phyloP scores from a whole-genome alignment of 2,888 invertebrate genomes.

The Dusona sp. region DNA sequence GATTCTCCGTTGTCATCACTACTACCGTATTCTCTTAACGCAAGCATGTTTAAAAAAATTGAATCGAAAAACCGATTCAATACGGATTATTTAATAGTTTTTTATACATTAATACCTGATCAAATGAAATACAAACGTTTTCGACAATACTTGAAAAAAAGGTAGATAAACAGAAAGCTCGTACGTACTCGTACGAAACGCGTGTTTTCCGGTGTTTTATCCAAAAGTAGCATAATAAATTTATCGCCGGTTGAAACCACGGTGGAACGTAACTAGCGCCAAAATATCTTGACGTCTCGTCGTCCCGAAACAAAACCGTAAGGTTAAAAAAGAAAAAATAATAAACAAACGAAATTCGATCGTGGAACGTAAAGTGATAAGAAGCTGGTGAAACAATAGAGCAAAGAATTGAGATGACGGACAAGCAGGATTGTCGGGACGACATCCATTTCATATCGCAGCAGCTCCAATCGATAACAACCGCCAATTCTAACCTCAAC shows the following conservation, averaged over 20 bases:
- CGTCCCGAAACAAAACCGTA: constrained; percentile 2
- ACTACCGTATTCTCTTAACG: constrained; percentile 90
- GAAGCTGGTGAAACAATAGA: not conserved
- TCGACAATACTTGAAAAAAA: not conserved
- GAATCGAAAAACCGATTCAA: not conserved
- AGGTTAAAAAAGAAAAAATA: not conserved
- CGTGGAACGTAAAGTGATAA: not conserved
- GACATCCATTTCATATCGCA: constrained; percentile 70
- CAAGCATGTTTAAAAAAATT: constrained; percentile 86
- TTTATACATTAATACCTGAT: not conserved
- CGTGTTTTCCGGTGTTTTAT: constrained; percentile 4
- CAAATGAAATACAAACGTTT: not conserved
- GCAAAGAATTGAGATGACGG: constrained; percentile 69
- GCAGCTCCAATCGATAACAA: constrained; percentile 68
- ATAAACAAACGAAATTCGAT: constrained; percentile 19
- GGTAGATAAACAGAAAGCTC: not conserved
- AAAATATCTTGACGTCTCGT: constrained; percentile 29
- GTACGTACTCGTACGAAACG: not conserved
- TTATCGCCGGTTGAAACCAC: not conserved
- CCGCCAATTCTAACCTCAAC: constrained; percentile 67
- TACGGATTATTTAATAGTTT: not conserved
- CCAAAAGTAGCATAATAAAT: not conserved
- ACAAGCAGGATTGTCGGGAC: constrained; percentile 71
- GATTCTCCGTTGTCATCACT: constrained; percentile 86
- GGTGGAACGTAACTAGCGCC: constrained; percentile 16